Evolutionary conservation across 2,888 invertebrate species (phyloP).

Genomic region (Ashinkailepas kermadecensis): DNA sequence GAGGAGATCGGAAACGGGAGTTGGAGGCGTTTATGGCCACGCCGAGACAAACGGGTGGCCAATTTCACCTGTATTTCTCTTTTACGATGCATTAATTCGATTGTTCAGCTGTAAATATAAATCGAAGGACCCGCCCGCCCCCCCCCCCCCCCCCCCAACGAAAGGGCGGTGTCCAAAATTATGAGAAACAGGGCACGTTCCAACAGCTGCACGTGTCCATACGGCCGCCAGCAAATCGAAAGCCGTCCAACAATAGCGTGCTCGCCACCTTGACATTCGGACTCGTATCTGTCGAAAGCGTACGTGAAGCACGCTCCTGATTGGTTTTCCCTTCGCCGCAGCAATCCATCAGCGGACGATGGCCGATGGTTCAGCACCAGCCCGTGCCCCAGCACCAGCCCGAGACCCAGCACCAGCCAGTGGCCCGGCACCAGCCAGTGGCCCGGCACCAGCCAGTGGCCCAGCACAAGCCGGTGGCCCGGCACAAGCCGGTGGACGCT

Average conservation of each 20-base stretch:
- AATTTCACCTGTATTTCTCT: slow-evolving; percentile 8
- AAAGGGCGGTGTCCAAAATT: not conserved
- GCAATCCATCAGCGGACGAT: not conserved
- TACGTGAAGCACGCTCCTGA: not conserved
- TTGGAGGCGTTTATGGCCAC: not conserved
- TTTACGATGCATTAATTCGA: slow-evolving; percentile 19
- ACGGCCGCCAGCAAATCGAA: too few relatives aligned
- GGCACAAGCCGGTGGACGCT: too few relatives aligned
- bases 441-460: too few relatives aligned
- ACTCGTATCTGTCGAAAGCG: not conserved
- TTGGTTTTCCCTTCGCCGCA: not conserved
- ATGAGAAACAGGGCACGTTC: not conserved
- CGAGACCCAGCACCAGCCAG: too few relatives aligned
- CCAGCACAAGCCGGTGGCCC: too few relatives aligned
- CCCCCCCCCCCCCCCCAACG: not conserved
- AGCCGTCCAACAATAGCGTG: too few relatives aligned
- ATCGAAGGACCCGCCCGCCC: not conserved
- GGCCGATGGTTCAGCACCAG: too few relatives aligned
- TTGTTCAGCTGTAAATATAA: slow-evolving; percentile 9
- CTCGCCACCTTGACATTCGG: not conserved
- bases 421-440: too few relatives aligned
- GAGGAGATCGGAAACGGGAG: too few relatives aligned
- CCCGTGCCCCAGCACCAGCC: too few relatives aligned
- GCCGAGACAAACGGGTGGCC: not conserved
- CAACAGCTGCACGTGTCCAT: too few relatives aligned